These are phyloP conservation scores for Crax fasciolata DNA, from an alignment of 2,797 vertebrate species.

Conservation along the genomic window DNA sequence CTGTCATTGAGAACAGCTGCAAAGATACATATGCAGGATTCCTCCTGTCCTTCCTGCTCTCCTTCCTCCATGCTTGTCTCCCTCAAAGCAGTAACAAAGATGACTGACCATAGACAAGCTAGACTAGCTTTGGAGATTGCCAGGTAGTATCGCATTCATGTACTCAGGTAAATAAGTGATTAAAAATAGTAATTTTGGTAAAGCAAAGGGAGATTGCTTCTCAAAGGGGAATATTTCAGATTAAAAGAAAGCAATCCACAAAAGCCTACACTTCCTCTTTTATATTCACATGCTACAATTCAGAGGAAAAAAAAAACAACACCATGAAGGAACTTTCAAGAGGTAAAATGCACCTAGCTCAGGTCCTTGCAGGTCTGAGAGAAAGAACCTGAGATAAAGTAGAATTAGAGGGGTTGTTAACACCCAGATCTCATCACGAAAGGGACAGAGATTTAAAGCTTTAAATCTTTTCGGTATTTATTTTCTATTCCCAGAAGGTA, in stretches of 20 bases:
- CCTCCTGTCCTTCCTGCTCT: background rate
- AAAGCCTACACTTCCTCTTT: background rate
- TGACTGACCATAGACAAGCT: background rate
- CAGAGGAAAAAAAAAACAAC: background rate
- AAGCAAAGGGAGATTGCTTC: background rate
- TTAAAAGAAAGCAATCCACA: background rate
- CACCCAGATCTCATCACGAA: background rate
- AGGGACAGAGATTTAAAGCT: background rate
- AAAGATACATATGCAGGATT: background rate
- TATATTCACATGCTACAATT: background rate
- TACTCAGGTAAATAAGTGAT: background rate
- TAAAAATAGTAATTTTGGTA: background rate
- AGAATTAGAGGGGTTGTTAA: background rate
- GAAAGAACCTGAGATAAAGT: background rate
- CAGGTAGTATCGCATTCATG: accelerated
- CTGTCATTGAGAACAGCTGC: background rate
- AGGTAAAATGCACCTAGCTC: background rate
- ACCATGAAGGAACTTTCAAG: background rate
- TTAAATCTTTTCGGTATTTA: background rate
- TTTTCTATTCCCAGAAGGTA: background rate
- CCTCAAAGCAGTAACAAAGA: background rate
- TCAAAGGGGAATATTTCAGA: background rate
- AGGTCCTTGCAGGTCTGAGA: background rate
- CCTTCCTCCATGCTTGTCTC: background rate
- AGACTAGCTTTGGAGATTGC: accelerated